These are phyloP conservation scores for Pogonomyrmex californicus DNA, from an alignment of 1,140 invertebrate species.

Conservation along the genomic window DNA sequence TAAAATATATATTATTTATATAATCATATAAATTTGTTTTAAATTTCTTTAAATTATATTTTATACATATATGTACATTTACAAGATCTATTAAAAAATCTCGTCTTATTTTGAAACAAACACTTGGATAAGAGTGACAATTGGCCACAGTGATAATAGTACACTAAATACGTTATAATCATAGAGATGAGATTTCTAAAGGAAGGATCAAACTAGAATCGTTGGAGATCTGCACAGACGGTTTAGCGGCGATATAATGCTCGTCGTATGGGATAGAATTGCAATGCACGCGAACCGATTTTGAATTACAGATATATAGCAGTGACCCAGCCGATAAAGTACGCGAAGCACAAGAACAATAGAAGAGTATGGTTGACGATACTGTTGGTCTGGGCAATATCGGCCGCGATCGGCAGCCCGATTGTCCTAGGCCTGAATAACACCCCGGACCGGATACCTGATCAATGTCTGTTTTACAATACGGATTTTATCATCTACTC, in stretches of 20 bases:
- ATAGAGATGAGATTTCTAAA: neutral
- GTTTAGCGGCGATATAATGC: slow-evolving; percentile 48
- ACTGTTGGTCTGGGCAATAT: slow-evolving; percentile 98
- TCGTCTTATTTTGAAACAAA: neutral
- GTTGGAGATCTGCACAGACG: neutral
- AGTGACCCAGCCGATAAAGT: slow-evolving; percentile 99
- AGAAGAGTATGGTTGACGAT: slow-evolving; percentile 98
- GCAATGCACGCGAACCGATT: slow-evolving; percentile 65
- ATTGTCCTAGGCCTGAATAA: slow-evolving; percentile 98
- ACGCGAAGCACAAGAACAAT: slow-evolving; percentile 99
- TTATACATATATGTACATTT: neutral
- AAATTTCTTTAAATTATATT: neutral
- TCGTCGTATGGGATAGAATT: neutral
- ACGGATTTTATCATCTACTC: slow-evolving; percentile 99
- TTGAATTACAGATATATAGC: slow-evolving; percentile 95
- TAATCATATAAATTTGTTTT: neutral
- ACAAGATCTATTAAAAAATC: neutral
- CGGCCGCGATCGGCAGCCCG: slow-evolving; percentile 98
- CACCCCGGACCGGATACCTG: slow-evolving; percentile 92
- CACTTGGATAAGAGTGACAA: neutral
- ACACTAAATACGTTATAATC: slow-evolving; percentile 1
- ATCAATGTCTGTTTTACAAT: slow-evolving; percentile 98
- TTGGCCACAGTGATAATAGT: neutral
- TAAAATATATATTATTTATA: neutral
- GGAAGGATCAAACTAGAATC: neutral